phyloP scores from a whole-genome alignment of 1,140 invertebrate genomes.

The Helicoverpa armigera region DNA sequence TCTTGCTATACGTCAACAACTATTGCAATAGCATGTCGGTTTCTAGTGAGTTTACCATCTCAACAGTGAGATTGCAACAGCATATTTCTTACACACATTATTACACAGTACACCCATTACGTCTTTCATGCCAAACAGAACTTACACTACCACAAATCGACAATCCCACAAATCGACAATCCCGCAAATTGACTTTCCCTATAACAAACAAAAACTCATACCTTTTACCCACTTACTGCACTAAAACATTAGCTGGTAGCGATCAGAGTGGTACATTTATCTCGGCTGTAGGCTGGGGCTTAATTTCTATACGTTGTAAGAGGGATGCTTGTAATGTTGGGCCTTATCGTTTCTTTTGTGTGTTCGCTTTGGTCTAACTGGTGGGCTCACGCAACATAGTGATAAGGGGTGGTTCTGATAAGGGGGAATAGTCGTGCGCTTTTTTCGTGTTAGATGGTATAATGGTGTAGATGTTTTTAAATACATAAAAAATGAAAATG shows the following conservation, averaged over 20 bases:
- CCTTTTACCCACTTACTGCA: conserved; percentile 33
- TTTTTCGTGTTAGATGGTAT: background rate
- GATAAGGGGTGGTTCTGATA: conserved; percentile 31
- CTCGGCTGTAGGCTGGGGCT: conserved; percentile 41
- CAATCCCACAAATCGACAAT: no score
- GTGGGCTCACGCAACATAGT: conserved; percentile 51
- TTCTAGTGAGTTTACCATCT: no score
- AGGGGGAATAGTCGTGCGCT: background rate
- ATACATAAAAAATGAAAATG: no score
- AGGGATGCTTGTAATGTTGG: conserved; percentile 55
- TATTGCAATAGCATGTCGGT: no score
- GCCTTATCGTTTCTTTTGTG: conserved; percentile 62
- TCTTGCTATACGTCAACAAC: no score
- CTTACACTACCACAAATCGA: background rate
- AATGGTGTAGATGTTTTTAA: background rate
- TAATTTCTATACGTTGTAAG: conserved; percentile 55
- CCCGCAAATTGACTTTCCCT: no score
- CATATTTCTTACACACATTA: no score
- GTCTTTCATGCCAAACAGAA: no score
- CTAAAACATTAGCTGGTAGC: conserved; percentile 40
- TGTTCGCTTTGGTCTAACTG: conserved; percentile 58
- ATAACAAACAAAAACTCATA: background rate
- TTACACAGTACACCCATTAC: no score
- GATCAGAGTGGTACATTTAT: conserved; percentile 50
- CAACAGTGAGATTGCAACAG: no score